Evolutionary conservation across 2,113 vertebrate genomes (phyloP).

Genomic region (Anhinga rufa): DNA sequence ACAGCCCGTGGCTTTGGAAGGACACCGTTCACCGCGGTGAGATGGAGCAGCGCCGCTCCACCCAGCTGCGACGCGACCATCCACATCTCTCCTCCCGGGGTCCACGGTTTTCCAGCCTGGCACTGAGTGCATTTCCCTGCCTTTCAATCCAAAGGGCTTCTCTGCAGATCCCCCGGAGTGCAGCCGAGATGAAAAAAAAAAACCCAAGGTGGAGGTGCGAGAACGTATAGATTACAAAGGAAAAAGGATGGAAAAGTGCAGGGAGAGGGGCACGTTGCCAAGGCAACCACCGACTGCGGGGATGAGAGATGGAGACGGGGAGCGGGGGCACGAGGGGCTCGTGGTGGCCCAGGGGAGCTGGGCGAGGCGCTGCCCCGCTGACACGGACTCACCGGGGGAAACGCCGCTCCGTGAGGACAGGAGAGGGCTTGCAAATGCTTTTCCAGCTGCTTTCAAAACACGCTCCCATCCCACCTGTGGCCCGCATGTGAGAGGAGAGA

Average conservation of each 20-base stretch:
- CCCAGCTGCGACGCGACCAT: neutral
- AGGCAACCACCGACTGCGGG: neutral
- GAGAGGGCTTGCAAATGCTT: neutral
- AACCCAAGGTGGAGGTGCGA: neutral
- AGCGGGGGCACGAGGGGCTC: rapidly evolving
- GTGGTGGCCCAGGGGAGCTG: neutral
- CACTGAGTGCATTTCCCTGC: neutral
- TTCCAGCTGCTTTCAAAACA: neutral
- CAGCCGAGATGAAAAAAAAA: too few relatives aligned
- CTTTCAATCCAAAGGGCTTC: neutral
- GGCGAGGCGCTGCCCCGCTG: rapidly evolving
- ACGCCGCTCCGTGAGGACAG: rapidly evolving
- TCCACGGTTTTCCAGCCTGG: neutral
- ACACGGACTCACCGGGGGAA: rapidly evolving
- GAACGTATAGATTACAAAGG: neutral
- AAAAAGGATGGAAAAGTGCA: neutral
- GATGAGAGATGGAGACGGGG: neutral
- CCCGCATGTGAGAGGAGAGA: rapidly evolving
- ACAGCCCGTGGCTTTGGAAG: neutral
- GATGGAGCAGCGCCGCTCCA: neutral
- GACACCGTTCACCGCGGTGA: neutral
- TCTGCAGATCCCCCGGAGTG: neutral
- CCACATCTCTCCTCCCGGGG: neutral
- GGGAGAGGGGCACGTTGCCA: neutral
- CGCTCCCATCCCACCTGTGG: neutral